These are phyloP conservation scores for Temnopleurus reevesii DNA, from an alignment of 53 echinoderm and acorn worm genomes.

Conservation along the genomic window DNA sequence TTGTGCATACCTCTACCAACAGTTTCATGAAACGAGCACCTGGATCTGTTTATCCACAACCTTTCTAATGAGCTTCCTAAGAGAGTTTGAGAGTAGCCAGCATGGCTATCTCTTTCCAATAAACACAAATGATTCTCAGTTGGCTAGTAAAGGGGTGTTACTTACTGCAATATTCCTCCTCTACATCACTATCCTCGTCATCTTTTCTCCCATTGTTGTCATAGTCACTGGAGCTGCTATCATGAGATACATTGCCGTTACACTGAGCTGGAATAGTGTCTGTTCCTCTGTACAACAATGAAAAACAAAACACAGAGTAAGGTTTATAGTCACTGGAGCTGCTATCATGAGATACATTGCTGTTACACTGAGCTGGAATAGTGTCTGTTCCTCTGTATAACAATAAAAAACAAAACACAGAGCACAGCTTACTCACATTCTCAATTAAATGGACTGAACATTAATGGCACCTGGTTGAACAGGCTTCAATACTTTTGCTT, in stretches of 20 bases:
- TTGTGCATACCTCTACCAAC: no score
- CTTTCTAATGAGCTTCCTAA: no score
- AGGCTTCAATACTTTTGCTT: no score
- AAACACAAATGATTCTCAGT: no score
- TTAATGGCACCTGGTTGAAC: no score
- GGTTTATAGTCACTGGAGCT: conserved; percentile 90
- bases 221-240: conserved; percentile 83
- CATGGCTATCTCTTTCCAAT: no score
- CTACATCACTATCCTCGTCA: conserved; percentile 68
- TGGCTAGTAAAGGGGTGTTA: no score
- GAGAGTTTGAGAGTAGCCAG: no score
- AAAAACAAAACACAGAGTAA: not conserved
- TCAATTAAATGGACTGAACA: no score
- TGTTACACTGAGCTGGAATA: conserved; percentile 53
- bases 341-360: conserved; percentile 65
- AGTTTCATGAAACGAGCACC: no score
- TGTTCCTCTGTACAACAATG: not conserved
- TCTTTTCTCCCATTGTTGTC: conserved; percentile 72
- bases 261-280: conserved; percentile 54
- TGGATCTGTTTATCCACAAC: no score
- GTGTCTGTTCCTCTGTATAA: conserved; percentile 27
- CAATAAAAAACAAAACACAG: not conserved
- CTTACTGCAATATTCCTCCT: conserved; percentile 78
- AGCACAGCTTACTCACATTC: not conserved
- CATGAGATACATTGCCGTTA: conserved; percentile 59